These are phyloP conservation scores for Atta cephalotes DNA, from an alignment of 1,140 invertebrate species.

Conservation along the genomic window DNA sequence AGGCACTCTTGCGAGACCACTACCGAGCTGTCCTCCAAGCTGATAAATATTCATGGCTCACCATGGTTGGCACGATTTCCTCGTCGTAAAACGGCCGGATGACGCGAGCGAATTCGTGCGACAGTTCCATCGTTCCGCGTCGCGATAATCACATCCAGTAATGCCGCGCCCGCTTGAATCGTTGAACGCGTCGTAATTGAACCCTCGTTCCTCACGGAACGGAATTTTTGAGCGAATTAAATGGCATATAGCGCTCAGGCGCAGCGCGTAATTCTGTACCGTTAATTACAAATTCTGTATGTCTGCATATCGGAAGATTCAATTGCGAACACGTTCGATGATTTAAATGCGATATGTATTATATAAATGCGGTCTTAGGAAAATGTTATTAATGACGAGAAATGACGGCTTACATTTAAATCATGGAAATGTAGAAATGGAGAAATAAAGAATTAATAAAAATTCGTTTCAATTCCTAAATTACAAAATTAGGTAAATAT, in stretches of 20 bases:
- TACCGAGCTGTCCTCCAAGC: conserved; percentile 24
- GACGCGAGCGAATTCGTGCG: conserved; percentile 48
- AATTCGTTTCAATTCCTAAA: background rate
- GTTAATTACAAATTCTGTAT: conserved; percentile 33
- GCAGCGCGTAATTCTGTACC: background rate
- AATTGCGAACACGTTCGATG: conserved; percentile 4
- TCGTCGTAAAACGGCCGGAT: conserved; percentile 61
- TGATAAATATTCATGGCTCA: conserved; percentile 74
- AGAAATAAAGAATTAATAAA: background rate
- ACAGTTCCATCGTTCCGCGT: conserved; percentile 51
- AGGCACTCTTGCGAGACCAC: conserved; percentile 8
- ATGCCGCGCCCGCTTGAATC: conserved; percentile 56
- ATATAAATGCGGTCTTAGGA: background rate
- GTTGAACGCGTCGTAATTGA: conserved; percentile 60
- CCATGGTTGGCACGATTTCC: conserved; percentile 48
- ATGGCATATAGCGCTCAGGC: background rate
- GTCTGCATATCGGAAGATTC: conserved; percentile 1
- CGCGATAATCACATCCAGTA: conserved; percentile 52
- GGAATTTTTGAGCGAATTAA: conserved; percentile 49
- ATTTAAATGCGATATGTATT: background rate
- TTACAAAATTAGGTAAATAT: background rate
- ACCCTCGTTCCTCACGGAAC: conserved; percentile 3
- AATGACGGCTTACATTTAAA: conserved; percentile 1
- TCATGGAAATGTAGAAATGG: background rate
- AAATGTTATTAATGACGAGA: conserved; percentile 21